A percentile compares a stretch with the other conserved stretches of the same genome.
Conservation (phyloP, 2,888 invertebrate species). For the Tetragonisca angustula region DNA sequence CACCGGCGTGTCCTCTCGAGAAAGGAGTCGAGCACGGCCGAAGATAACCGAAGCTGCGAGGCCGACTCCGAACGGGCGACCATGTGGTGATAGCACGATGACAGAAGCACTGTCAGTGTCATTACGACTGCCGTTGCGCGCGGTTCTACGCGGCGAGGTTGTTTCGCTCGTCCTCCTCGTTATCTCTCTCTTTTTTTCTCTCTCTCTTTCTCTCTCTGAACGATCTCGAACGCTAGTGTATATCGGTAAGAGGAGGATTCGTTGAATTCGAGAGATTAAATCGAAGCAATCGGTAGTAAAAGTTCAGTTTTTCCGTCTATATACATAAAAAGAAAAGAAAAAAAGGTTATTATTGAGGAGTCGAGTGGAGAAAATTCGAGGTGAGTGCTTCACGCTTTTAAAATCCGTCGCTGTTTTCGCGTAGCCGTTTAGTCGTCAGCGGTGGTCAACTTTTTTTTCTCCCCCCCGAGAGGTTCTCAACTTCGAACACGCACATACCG, state of each 20-base stretch:
- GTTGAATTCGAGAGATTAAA: conserved; percentile 36
- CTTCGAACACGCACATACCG: no score
- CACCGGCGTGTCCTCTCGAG: conserved; percentile 58
- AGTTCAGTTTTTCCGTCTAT: neutral
- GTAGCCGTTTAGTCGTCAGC: neutral
- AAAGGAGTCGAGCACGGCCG: conserved; percentile 63
- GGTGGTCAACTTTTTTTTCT: neutral
- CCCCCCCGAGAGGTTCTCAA: no score
- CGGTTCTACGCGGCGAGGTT: conserved; percentile 32
- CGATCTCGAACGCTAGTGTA: neutral
- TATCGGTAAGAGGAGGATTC: conserved; percentile 4
- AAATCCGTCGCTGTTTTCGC: no score
- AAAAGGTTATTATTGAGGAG: neutral
- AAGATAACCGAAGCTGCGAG: conserved; percentile 56
- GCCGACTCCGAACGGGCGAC: conserved; percentile 61
- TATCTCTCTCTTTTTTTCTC: conserved; percentile 9
- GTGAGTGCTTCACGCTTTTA: no score
- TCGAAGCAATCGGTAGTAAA: neutral
- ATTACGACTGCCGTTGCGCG: conserved; percentile 74
- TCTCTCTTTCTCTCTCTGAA: conserved; percentile 5
- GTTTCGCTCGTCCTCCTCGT: neutral
- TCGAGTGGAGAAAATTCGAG: no score
- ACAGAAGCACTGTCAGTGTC: conserved; percentile 83
- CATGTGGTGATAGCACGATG: conserved; percentile 80
- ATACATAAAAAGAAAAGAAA: neutral